Base-by-base conservation (phyloP, 2,797 vertebrate genomes). In the Coranthus polyacanthus region DNA sequence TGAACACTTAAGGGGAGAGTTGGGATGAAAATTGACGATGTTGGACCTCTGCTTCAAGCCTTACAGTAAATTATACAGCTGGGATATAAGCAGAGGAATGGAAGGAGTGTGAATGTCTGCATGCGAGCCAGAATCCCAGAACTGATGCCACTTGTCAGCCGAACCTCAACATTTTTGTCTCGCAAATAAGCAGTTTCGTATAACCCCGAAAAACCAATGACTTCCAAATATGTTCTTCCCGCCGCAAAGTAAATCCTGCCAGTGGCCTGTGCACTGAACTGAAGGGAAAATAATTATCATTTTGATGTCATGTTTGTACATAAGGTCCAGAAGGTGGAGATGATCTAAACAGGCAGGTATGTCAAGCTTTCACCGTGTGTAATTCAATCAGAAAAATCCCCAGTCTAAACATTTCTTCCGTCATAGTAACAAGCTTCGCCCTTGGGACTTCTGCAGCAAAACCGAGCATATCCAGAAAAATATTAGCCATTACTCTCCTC, bases 161-260 rank as follows among this genome's bases (percentile, higher is more conserved):
- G 18, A 75, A 68, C 53, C 72, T 61, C 81, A 20, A 21, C 72
- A 80, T 84, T 81, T 86, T 82, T 74, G 61, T 75, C 72, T 77
- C 0, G 16, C 57, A 88, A 87, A 88, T 84, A 83, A 68, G 55
- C 67, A 68, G 85, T 84, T 85, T 90, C 86, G 82, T 37, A 85
- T 86, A 60, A 85, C 82, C 68, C 53, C 20, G 45, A 55, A 78
- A 73, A 67, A 72, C 50, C 78, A 3, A 65, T 37, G 62, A 66
- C 49, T 81, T 85, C 78, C 77, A 88, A 81, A 81, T 76, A 73
- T 75, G 72, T 38, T 57, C 72, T 20, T 43, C 51, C 6, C 26
- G 66, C 85, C 44, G 2, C 87, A 73, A n/a, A 59, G 70, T 53
- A 42, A 69, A 67, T 79, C 70, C 54, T 69, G 56, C 72, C 41